These are phyloP conservation scores for Orchesella flavescens DNA, from an alignment of 2,888 invertebrate genomes.

Conservation along the genomic window DNA sequence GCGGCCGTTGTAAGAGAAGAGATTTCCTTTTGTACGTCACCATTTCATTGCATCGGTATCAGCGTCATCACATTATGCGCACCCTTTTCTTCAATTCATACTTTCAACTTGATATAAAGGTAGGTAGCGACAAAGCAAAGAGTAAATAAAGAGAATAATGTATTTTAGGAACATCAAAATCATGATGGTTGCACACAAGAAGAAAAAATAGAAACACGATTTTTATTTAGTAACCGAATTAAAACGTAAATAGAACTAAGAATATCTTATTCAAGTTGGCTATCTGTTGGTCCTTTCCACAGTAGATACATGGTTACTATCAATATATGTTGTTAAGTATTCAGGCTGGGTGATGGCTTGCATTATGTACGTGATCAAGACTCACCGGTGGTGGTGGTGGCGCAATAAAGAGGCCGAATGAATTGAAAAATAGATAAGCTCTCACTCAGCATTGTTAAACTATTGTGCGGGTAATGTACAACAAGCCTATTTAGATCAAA, in stretches of 20 bases:
- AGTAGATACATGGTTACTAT: not conserved
- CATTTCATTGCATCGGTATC: not conserved
- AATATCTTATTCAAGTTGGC: not conserved
- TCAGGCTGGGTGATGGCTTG: not conserved
- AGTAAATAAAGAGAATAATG: conserved; percentile 8
- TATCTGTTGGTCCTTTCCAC: conserved; percentile 3
- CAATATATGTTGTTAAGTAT: not conserved
- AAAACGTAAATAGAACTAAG: not conserved
- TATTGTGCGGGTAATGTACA: not conserved
- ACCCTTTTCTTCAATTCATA: not conserved
- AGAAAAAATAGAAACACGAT: conserved; percentile 17
- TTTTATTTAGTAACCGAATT: conserved; percentile 33
- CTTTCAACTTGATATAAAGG: conserved; percentile 1
- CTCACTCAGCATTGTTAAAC: not conserved
- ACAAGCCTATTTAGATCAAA: conserved; percentile 36
- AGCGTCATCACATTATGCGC: no score
- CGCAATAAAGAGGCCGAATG: conserved; percentile 1
- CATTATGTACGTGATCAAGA: not conserved
- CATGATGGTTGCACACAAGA: not conserved
- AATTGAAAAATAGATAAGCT: conserved; percentile 9
- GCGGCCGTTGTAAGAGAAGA: not conserved
- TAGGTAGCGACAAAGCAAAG: conserved; percentile 7
- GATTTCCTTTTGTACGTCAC: not conserved
- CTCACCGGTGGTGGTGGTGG: not conserved
- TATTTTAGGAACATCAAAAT: not conserved